Evolutionary conservation across 92 coral and sea anemone genomes (phyloP).

Genomic region (Nematostella vectensis): DNA sequence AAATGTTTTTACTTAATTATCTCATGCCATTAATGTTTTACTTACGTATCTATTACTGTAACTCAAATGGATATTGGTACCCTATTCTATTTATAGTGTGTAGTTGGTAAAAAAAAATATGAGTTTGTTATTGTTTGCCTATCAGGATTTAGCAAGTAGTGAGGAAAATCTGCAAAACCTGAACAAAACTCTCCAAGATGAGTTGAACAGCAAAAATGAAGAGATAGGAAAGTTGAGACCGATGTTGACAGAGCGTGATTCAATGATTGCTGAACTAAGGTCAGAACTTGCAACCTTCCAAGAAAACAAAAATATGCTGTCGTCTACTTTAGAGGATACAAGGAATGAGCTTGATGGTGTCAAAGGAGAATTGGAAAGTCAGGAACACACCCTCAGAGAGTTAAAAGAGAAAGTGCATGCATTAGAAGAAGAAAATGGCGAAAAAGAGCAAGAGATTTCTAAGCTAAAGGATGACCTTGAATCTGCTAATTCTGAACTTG

Average conservation of each 20-base stretch:
- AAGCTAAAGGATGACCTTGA: conserved; percentile 46
- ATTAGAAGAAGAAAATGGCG: conserved; percentile 15
- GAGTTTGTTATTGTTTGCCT: too few relatives aligned
- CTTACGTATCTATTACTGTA: too few relatives aligned
- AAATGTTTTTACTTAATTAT: too few relatives aligned
- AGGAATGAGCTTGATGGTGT: conserved; percentile 2
- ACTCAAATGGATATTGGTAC: too few relatives aligned
- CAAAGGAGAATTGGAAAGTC: background rate
- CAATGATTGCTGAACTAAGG: conserved; percentile 13
- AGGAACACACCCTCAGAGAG: conserved; percentile 22
- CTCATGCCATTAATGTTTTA: too few relatives aligned
- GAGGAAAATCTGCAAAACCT: conserved; percentile 8
- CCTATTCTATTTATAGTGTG: too few relatives aligned
- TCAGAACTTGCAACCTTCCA: conserved; percentile 21
- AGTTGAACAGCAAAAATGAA: conserved; percentile 1
- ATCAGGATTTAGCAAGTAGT: conserved; percentile 13
- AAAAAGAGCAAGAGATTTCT: conserved; percentile 28
- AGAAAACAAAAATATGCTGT: background rate
- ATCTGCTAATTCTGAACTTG: conserved; percentile 18
- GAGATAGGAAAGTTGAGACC: conserved; percentile 8
- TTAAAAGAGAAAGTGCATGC: conserved; percentile 24
- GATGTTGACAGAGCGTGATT: conserved; percentile 22
- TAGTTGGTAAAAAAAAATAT: too few relatives aligned
- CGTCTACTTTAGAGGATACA: background rate
- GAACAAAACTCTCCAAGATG: conserved; percentile 22